Evolutionary conservation across 1,140 invertebrate species (phyloP).

Genomic region (Muscidifurax raptorellus): DNA sequence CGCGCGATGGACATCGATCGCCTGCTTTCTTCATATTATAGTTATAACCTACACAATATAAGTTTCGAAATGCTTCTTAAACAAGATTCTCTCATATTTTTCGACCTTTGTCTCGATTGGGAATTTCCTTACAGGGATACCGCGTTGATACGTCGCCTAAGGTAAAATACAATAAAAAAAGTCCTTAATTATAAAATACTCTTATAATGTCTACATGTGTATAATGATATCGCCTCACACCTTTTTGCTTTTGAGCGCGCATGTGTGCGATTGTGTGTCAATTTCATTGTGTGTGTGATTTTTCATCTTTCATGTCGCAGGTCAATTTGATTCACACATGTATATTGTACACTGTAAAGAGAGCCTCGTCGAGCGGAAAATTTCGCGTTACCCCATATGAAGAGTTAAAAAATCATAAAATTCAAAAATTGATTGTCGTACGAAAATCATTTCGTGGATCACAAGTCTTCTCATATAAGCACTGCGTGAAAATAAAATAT

Average conservation of each 20-base stretch:
- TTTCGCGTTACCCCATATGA: neutral
- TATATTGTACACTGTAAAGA: conserved; percentile 25
- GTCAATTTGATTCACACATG: conserved; percentile 34
- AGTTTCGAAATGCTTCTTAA: conserved; percentile 41
- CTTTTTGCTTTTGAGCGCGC: conserved; percentile 1
- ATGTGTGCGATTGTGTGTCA: conserved; percentile 30
- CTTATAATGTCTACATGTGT: conserved; percentile 36
- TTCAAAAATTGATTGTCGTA: neutral
- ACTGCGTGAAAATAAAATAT: neutral
- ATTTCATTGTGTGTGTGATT: conserved; percentile 3
- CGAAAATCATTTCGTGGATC: neutral
- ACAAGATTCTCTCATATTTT: conserved; percentile 6
- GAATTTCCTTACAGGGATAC: neutral
- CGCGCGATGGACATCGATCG: conserved; percentile 17
- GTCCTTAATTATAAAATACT: conserved; percentile 41
- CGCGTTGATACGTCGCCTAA: neutral
- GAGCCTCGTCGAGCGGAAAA: conserved; percentile 12
- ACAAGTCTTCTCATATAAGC: neutral
- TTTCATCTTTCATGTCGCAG: conserved; percentile 29
- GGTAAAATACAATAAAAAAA: conserved; percentile 42
- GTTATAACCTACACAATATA: neutral
- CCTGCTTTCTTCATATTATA: neutral
- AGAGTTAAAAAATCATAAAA: neutral
- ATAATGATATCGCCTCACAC: conserved; percentile 26
- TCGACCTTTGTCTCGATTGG: neutral